Percentiles rank a stretch among this genome's conserved stretches.
Conservation (phyloP, 2,888 invertebrate genomes). For the Dorcus hopei region DNA sequence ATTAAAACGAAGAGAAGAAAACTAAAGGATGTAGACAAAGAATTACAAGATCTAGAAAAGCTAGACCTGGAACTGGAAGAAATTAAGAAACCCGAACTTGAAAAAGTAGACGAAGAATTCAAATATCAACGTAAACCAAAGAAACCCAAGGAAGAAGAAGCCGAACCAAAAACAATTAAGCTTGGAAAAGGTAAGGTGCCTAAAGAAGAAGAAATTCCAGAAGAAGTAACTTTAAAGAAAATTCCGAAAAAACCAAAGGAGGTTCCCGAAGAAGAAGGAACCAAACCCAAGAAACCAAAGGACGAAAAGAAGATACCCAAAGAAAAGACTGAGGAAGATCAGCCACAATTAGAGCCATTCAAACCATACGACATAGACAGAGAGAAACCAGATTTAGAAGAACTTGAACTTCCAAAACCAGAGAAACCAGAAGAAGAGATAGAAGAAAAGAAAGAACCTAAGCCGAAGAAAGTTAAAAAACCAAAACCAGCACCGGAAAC, state of each 20-base stretch:
- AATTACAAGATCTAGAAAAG: slow-evolving; percentile 46
- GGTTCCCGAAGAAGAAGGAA: slow-evolving; percentile 7
- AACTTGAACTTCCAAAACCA: slow-evolving; percentile 31
- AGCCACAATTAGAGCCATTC: slow-evolving; percentile 42
- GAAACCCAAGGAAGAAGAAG: slow-evolving; percentile 26
- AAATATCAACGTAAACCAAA: slow-evolving; percentile 28
- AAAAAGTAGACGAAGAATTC: slow-evolving; percentile 42
- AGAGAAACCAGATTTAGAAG: slow-evolving; percentile 43
- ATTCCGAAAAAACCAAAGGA: slow-evolving; percentile 37
- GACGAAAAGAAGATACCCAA: slow-evolving; percentile 18
- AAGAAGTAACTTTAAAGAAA: slow-evolving; percentile 41
- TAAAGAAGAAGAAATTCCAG: slow-evolving; percentile 32
- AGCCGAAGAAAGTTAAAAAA: slow-evolving; percentile 39
- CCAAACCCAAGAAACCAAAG: slow-evolving; percentile 9
- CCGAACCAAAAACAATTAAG: slow-evolving; percentile 34
- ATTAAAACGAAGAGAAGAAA: slow-evolving; percentile 42
- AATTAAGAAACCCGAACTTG: slow-evolving; percentile 43
- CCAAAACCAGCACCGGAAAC: slow-evolving; percentile 49
- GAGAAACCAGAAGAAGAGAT: slow-evolving; percentile 19
- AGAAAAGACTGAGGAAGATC: slow-evolving; percentile 31
- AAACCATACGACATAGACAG: slow-evolving; percentile 45
- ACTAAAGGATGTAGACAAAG: slow-evolving; percentile 43
- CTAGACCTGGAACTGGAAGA: slow-evolving; percentile 48
- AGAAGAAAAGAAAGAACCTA: slow-evolving; percentile 36
- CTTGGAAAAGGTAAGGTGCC: slow-evolving; percentile 43